Base-by-base conservation (phyloP, 1,140 invertebrate species). In the Frieseomelitta varia region DNA sequence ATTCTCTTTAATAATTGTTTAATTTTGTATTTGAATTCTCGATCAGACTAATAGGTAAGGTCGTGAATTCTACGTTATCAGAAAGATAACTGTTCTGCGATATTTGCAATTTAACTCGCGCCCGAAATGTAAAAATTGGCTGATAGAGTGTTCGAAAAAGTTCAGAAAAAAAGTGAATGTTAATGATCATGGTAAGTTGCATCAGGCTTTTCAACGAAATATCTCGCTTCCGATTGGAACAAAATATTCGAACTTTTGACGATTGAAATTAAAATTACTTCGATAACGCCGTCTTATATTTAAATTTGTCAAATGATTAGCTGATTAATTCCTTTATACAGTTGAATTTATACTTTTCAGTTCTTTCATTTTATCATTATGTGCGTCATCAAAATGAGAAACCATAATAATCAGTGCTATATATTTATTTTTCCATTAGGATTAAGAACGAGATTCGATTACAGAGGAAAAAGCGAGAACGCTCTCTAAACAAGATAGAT, bases 101-200 rank as follows among this genome's bases (percentile, higher is more conserved):
- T 39, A 39, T 39, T 39, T 39, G 34, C 56, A 1, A 24, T 58
- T 61, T 61, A 61, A n/a, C 24, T 61, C 24, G 58, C 3, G 11
- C 12, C 58, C 39, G 39, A 39, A 39, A 39, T 39, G 6, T 6
- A 39, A 39, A 39, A 39, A 8, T 39, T 39, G 39, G 24, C 21
- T 12, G 10, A 15, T 21, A 10, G 10, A 2, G 21, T 24, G 30
- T 0, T 8, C 12, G 30, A 11, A 34, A 0, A 11, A 4, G 6
- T 24, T 19, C 14, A 58, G 21, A 1, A 21, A 24, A 56, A 30
- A 39, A 39, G 21, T 17, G 39, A 58, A 24, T 27, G 17, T 17
- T 34, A 53, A 79, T 1, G 2, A 17, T 65, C 14, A 14, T 34
- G 15, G 4, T 0, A 15, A 21, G 0, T 79, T 77, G 61, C 76